Conservation (phyloP, 1,140 invertebrate species). For the Papilio aristodemus region DNA sequence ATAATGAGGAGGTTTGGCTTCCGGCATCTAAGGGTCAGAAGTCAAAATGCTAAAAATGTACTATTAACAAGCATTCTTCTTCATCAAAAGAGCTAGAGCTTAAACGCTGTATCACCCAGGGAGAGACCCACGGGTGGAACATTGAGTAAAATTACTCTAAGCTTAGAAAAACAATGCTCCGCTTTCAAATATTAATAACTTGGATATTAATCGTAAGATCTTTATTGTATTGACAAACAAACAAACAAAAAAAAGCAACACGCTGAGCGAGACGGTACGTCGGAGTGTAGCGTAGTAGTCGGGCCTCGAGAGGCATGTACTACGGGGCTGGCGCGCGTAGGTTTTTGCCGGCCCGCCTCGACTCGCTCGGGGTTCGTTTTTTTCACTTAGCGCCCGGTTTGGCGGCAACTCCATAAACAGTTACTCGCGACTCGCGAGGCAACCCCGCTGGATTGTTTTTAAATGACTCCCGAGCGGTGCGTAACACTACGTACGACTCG, state of each 20-base stretch:
- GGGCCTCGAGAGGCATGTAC: constrained; percentile 59
- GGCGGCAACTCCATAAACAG: constrained; percentile 74
- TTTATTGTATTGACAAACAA: constrained; percentile 21
- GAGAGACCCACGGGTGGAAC: too few relatives aligned
- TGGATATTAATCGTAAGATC: background rate
- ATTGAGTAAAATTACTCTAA: too few relatives aligned
- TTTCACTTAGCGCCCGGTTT: constrained; percentile 69
- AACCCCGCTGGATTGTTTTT: constrained; percentile 75
- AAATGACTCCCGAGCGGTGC: constrained; percentile 51
- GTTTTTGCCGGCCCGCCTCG: constrained; percentile 69
- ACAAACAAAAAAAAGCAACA: background rate
- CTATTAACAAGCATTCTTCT: too few relatives aligned
- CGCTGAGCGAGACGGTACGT: background rate
- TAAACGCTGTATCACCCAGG: too few relatives aligned
- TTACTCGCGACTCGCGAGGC: constrained; percentile 68
- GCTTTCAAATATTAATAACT: background rate
- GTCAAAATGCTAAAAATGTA: too few relatives aligned
- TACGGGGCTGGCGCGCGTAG: constrained; percentile 56
- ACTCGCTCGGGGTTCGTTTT: constrained; percentile 47
- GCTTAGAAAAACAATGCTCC: too few relatives aligned
- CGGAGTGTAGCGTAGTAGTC: background rate
- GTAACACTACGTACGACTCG: constrained; percentile 48
- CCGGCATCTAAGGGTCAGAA: too few relatives aligned
- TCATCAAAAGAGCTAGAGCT: too few relatives aligned
- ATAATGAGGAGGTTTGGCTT: too few relatives aligned